These are phyloP conservation scores for Nowickia ferox DNA, from an alignment of 2,888 invertebrate species.

Conservation along the genomic window DNA sequence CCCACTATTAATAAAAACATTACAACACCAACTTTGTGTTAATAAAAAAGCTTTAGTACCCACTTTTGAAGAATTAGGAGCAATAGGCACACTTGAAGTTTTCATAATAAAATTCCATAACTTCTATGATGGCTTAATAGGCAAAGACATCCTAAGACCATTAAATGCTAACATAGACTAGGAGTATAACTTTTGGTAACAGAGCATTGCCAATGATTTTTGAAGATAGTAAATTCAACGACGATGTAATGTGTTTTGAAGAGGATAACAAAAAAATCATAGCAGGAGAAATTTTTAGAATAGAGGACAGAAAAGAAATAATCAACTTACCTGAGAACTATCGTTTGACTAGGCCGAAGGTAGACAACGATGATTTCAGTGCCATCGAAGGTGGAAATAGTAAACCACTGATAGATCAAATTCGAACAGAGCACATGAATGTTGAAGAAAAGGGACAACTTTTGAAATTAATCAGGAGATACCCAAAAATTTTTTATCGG, in stretches of 20 bases:
- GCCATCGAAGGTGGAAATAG: too few relatives aligned
- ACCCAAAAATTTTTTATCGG: not conserved
- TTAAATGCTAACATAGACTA: conserved; percentile 9
- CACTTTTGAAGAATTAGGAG: not conserved
- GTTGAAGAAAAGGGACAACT: too few relatives aligned
- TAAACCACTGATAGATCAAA: not conserved
- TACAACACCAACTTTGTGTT: not conserved
- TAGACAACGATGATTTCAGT: conserved; percentile 8
- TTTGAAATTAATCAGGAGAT: too few relatives aligned
- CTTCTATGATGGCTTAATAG: conserved; percentile 11
- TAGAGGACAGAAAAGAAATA: not conserved
- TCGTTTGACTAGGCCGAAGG: conserved; percentile 19
- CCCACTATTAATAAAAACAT: not conserved
- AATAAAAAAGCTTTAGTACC: conserved; percentile 2
- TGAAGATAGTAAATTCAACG: not conserved
- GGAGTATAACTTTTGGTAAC: not conserved
- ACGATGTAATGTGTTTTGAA: too few relatives aligned
- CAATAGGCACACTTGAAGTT: conserved; percentile 8
- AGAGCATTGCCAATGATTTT: not conserved
- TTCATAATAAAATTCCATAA: conserved; percentile 25
- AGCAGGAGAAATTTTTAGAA: too few relatives aligned
- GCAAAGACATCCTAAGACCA: conserved; percentile 18
- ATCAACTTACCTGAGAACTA: not conserved
- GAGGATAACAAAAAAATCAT: too few relatives aligned
- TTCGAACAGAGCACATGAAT: too few relatives aligned